Evolutionary conservation across 2,797 vertebrate genomes (phyloP).

Genomic region (Hydrocynus forskahlii): DNA sequence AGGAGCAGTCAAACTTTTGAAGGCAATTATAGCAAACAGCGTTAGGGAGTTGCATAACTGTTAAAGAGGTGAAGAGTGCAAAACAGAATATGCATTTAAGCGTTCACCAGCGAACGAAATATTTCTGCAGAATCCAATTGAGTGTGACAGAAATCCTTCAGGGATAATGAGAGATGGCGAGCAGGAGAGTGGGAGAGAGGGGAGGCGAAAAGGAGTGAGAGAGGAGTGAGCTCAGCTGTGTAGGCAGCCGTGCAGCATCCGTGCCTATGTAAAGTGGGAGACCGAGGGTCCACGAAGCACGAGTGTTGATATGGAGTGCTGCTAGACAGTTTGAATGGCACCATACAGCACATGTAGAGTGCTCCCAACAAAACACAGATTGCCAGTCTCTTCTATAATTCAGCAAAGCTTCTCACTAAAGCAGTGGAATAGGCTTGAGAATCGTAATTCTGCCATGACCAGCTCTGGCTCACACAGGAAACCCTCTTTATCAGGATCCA

Average conservation of each 20-base stretch:
- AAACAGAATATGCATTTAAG: conserved; percentile 2
- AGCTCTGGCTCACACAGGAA: neutral
- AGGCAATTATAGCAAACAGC: neutral
- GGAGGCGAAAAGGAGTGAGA: conserved; percentile 27
- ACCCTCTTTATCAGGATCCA: neutral
- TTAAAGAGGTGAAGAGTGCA: conserved; percentile 4
- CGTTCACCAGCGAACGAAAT: conserved; percentile 8
- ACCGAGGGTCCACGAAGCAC: conserved; percentile 51
- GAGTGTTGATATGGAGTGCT: conserved; percentile 57
- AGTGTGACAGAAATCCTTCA: conserved; percentile 48
- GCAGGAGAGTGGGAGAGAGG: conserved; percentile 4
- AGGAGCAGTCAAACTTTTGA: neutral
- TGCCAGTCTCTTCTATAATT: conserved; percentile 16
- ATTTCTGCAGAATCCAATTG: conserved; percentile 39
- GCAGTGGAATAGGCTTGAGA: conserved; percentile 32
- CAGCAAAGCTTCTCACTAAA: conserved; percentile 40
- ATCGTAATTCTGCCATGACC: conserved; percentile 12
- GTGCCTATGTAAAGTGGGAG: conserved; percentile 46
- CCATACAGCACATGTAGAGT: conserved; percentile 43
- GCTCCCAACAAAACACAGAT: conserved; percentile 14
- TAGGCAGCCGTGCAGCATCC: conserved; percentile 43
- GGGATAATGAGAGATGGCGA: conserved; percentile 29
- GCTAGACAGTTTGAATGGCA: conserved; percentile 54
- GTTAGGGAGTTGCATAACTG: conserved; percentile 13
- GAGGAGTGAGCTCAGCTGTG: conserved; percentile 51